These are phyloP conservation scores for Ladona fulva DNA, from an alignment of 1,140 invertebrate genomes.

Conservation along the genomic window DNA sequence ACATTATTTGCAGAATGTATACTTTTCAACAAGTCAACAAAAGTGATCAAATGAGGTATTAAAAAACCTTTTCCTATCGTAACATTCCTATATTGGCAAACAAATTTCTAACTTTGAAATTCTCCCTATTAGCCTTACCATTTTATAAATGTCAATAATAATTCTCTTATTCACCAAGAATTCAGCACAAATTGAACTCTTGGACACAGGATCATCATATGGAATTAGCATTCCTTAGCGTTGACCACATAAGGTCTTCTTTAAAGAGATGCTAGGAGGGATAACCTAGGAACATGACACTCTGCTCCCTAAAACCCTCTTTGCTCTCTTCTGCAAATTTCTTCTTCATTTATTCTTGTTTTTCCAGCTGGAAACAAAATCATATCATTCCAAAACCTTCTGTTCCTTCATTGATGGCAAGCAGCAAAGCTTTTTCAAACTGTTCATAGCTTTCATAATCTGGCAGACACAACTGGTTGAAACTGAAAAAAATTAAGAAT, in stretches of 20 bases:
- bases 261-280: not conserved
- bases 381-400: conserved; percentile 92
- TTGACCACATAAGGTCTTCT: not conserved
- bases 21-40: too few relatives aligned
- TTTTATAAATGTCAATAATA: not conserved
- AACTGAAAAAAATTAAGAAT: conserved; percentile 55
- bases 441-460: conserved; percentile 91
- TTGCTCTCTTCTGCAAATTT: not conserved
- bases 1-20: too few relatives aligned
- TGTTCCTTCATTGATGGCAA: conserved; percentile 89
- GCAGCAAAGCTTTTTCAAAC: conserved; percentile 78
- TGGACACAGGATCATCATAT: not conserved
- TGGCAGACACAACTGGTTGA: conserved; percentile 91
- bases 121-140: not conserved
- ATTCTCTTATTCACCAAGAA: not conserved
- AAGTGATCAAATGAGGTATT: too few relatives aligned
- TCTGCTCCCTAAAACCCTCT: not conserved
- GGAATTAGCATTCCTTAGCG: not conserved
- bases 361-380: conserved; percentile 24
- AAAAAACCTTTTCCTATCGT: not conserved
- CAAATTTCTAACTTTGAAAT: not conserved
- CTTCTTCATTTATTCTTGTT: too few relatives aligned
- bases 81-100: not conserved
- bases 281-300: not conserved
- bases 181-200: not conserved